Evolutionary conservation across 2,113 vertebrate species (phyloP).

Genomic region (Hymenochirus boettgeri): DNA sequence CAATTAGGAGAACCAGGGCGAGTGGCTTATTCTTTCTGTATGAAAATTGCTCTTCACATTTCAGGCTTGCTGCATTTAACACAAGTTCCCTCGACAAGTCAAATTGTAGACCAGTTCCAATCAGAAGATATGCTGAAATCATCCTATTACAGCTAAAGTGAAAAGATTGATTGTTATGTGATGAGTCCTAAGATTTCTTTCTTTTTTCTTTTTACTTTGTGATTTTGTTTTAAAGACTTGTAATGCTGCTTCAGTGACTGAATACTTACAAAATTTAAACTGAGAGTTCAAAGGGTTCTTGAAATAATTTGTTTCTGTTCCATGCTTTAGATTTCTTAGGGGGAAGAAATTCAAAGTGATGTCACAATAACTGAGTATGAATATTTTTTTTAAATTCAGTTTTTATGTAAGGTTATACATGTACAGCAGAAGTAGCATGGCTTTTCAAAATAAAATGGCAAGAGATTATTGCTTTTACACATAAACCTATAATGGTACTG

Average conservation of each 20-base stretch:
- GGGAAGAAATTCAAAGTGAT: too few species aligned
- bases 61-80: conserved; percentile 65
- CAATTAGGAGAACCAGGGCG: conserved; percentile 70
- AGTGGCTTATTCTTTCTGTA: conserved; percentile 64
- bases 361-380: too few species aligned
- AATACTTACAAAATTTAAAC: background rate
- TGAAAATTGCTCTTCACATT: conserved; percentile 68
- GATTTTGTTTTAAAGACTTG: conserved; percentile 52
- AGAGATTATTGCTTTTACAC: too few species aligned
- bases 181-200: conserved; percentile 69
- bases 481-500: too few species aligned
- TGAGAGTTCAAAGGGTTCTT: background rate
- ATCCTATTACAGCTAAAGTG: conserved; percentile 66
- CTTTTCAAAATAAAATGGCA: too few species aligned
- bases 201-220: conserved; percentile 48
- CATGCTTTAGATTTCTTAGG: too few species aligned
- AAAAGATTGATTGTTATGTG: conserved; percentile 72
- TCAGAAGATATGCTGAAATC: conserved; percentile 70
- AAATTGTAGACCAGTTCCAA: conserved; percentile 66
- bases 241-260: conserved; percentile 53
- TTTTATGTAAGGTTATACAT: too few species aligned
- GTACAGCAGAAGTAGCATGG: too few species aligned
- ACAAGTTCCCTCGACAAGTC: conserved; percentile 64
- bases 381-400: too few species aligned
- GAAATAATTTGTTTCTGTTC: background rate